These are phyloP conservation scores for Caenorhabditis sp. DNA, from an alignment of 2,888 invertebrate species.

Conservation along the genomic window DNA sequence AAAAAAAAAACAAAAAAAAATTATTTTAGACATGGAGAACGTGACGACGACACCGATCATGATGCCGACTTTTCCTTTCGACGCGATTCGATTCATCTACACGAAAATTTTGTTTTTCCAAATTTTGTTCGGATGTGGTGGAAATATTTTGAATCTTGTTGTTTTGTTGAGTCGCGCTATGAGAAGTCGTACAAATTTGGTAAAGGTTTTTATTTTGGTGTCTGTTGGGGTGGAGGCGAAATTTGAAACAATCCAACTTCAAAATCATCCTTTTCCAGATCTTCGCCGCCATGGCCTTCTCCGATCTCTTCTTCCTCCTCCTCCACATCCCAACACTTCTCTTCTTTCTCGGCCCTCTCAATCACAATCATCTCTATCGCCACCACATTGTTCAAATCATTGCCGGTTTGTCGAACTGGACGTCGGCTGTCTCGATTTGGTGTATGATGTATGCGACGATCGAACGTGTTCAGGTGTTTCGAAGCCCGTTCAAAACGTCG, in stretches of 20 bases:
- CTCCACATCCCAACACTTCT: slow-evolving; percentile 43
- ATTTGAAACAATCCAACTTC: too few relatives aligned
- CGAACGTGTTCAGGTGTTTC: slow-evolving; percentile 56
- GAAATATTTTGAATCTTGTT: slow-evolving; percentile 56
- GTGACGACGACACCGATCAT: too few relatives aligned
- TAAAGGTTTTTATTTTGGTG: slow-evolving; percentile 6
- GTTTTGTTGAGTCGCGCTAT: slow-evolving; percentile 55
- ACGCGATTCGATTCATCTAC: slow-evolving; percentile 38
- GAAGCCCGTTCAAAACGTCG: slow-evolving; percentile 44
- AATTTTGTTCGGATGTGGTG: slow-evolving; percentile 55
- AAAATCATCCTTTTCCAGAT: too few relatives aligned
- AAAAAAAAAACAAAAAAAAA: too few relatives aligned
- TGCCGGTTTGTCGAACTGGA: slow-evolving; percentile 52
- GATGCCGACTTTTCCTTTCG: too few relatives aligned
- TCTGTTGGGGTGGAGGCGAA: neutral
- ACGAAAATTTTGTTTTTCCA: slow-evolving; percentile 42
- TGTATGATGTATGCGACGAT: slow-evolving; percentile 59
- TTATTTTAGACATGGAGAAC: too few relatives aligned
- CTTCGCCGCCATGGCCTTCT: slow-evolving; percentile 62
- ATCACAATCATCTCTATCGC: neutral
- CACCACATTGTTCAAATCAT: slow-evolving; percentile 23
- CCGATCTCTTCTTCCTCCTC: slow-evolving; percentile 54
- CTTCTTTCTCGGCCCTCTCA: too few relatives aligned
- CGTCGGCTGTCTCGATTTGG: slow-evolving; percentile 56
- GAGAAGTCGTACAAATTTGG: slow-evolving; percentile 57